phyloP scores from a whole-genome alignment of 2,888 invertebrate species.

The Sthenelais limicola region DNA sequence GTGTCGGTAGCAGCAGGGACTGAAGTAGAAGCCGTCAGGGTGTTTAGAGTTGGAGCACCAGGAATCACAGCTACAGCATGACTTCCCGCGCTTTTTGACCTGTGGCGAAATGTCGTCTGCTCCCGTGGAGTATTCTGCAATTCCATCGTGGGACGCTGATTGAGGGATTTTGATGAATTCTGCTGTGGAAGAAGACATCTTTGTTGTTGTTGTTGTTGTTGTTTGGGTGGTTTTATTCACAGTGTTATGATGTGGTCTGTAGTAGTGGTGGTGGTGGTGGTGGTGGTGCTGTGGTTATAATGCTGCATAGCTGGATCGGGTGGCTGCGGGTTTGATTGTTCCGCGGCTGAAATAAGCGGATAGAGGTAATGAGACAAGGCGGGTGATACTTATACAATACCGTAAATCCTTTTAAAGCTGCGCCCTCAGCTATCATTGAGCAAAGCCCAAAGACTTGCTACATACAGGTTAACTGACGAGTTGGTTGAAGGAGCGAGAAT shows the following conservation, averaged over 20 bases:
- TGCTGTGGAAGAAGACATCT: constrained; percentile 5
- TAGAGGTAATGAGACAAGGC: too few relatives aligned
- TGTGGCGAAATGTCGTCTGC: neutral
- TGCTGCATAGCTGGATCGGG: too few relatives aligned
- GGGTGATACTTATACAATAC: too few relatives aligned
- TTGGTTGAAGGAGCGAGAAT: too few relatives aligned
- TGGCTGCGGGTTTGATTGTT: too few relatives aligned
- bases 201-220: neutral
- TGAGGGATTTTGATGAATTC: constrained; percentile 22
- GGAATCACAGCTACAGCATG: neutral
- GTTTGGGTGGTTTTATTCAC: neutral
- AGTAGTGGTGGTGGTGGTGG: neutral
- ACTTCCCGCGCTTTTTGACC: neutral
- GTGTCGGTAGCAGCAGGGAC: constrained; percentile 25
- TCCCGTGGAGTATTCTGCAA: constrained; percentile 20
- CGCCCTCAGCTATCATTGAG: too few relatives aligned
- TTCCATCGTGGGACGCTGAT: neutral
- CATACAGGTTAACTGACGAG: too few relatives aligned
- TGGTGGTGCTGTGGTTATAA: neutral
- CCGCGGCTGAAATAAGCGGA: too few relatives aligned
- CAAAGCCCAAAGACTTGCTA: too few relatives aligned
- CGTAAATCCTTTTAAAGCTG: too few relatives aligned
- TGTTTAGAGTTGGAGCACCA: neutral
- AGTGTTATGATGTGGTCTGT: neutral
- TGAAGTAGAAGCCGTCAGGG: neutral